phyloP scores from a whole-genome alignment of 2,113 vertebrate genomes.

The Dolichotis patagonum region DNA sequence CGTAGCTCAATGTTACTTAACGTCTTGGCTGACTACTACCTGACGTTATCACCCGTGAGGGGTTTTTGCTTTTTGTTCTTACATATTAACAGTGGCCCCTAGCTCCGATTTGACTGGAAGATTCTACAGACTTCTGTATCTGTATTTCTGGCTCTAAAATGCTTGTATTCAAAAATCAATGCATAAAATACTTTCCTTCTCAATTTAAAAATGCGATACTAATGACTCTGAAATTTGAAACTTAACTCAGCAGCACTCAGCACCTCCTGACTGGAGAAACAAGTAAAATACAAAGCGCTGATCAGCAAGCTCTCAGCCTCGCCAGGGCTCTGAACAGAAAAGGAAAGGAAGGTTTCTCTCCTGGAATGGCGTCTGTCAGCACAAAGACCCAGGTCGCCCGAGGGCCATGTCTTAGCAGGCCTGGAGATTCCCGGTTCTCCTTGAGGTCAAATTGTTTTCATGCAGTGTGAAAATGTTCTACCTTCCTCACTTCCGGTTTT shows the following conservation, averaged over 20 bases:
- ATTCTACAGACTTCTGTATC: not conserved
- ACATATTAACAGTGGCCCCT: not conserved
- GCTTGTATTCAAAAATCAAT: not conserved
- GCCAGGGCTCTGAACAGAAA: not conserved
- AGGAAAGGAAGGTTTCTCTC: not conserved
- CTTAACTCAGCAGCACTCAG: not conserved
- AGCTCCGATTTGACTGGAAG: not conserved
- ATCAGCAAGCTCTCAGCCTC: not conserved
- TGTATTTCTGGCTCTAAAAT: not conserved
- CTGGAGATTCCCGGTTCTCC: not conserved
- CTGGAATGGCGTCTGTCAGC: not conserved
- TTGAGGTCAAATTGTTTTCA: conserved; percentile 38
- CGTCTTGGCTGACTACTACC: not conserved
- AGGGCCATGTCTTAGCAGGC: not conserved
- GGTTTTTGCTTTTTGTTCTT: not conserved
- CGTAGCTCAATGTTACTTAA: not conserved
- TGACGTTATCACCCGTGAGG: not conserved
- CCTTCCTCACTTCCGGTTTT: not conserved
- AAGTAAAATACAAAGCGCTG: not conserved
- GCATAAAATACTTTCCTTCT: conserved; percentile 1
- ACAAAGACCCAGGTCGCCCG: not conserved
- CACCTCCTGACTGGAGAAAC: not conserved
- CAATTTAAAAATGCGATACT: not conserved
- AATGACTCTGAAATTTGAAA: conserved; percentile 30
- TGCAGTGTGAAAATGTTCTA: not conserved